Evolutionary conservation across 1,140 invertebrate genomes (phyloP).

Genomic region (Pseudachorutes palmiensis): DNA sequence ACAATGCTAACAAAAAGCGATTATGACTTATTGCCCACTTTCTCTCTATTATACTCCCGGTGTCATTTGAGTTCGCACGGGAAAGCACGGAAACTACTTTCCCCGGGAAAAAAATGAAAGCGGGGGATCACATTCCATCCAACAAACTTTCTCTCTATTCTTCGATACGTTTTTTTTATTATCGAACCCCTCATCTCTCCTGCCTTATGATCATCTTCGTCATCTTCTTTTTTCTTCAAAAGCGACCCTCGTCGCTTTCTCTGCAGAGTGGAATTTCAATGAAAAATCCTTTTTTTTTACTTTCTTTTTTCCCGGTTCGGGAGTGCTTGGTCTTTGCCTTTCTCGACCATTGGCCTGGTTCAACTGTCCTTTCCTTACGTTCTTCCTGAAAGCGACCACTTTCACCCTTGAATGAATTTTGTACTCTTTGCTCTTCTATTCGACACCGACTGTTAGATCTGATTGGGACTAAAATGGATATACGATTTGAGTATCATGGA

Average conservation of each 20-base stretch:
- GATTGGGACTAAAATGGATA: background rate
- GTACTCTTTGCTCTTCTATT: background rate
- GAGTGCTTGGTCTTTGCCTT: too few species aligned
- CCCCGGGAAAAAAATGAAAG: too few species aligned
- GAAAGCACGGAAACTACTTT: too few species aligned
- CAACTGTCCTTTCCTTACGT: too few species aligned
- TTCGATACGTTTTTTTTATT: background rate
- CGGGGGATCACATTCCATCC: background rate
- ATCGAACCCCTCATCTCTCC: background rate
- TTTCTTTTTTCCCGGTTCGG: background rate
- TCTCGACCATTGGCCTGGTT: too few species aligned
- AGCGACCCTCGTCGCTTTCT: background rate
- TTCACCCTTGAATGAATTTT: background rate
- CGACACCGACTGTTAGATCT: too few species aligned
- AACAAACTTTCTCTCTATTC: background rate
- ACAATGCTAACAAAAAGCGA: background rate
- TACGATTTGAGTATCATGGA: background rate
- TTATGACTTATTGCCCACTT: background rate
- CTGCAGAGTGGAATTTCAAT: constrained; percentile 7
- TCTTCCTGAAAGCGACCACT: background rate
- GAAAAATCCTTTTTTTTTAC: background rate
- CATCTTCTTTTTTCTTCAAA: background rate
- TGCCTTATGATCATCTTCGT: background rate
- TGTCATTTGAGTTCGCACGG: background rate
- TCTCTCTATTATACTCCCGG: background rate